phyloP scores from a whole-genome alignment of 35 echinoderm and acorn worm genomes.

The Ptychodera flava region DNA sequence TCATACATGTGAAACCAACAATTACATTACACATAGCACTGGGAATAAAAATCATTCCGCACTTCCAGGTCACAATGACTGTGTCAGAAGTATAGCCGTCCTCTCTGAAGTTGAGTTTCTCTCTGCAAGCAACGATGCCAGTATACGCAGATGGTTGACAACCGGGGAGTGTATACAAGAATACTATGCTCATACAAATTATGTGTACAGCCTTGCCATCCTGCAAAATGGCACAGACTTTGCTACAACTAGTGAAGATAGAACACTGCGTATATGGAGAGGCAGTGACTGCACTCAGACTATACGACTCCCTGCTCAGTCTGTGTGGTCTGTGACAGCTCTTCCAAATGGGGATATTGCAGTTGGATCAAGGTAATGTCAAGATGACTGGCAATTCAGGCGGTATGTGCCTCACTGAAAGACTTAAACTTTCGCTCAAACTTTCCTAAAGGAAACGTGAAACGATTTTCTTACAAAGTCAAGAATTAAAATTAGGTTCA shows the following conservation, averaged over 20 bases:
- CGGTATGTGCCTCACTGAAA: neutral
- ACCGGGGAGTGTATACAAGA: constrained; percentile 76
- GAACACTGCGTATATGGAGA: constrained; percentile 74
- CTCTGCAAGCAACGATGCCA: constrained; percentile 81
- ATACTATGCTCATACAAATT: constrained; percentile 73
- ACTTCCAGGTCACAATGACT: constrained; percentile 85
- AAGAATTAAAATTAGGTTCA: too few relatives aligned
- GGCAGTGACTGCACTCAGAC: constrained; percentile 69
- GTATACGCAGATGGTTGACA: constrained; percentile 74
- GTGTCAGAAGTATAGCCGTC: constrained; percentile 68
- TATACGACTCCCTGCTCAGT: constrained; percentile 84
- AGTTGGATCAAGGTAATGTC: constrained; percentile 89
- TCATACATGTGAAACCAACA: neutral
- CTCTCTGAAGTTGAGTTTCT: constrained; percentile 78
- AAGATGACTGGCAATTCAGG: too few relatives aligned
- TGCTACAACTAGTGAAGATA: constrained; percentile 78
- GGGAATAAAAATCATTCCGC: too few relatives aligned
- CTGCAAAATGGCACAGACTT: constrained; percentile 67
- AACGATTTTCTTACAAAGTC: too few relatives aligned
- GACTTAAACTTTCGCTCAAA: too few relatives aligned
- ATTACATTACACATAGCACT: too few relatives aligned
- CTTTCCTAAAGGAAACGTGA: too few relatives aligned
- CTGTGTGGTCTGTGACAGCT: constrained; percentile 70
- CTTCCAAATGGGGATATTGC: constrained; percentile 88
- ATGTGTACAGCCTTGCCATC: constrained; percentile 73